Base-by-base conservation (phyloP, 2,113 vertebrate genomes). In the Acanthochromis polyacanthus region DNA sequence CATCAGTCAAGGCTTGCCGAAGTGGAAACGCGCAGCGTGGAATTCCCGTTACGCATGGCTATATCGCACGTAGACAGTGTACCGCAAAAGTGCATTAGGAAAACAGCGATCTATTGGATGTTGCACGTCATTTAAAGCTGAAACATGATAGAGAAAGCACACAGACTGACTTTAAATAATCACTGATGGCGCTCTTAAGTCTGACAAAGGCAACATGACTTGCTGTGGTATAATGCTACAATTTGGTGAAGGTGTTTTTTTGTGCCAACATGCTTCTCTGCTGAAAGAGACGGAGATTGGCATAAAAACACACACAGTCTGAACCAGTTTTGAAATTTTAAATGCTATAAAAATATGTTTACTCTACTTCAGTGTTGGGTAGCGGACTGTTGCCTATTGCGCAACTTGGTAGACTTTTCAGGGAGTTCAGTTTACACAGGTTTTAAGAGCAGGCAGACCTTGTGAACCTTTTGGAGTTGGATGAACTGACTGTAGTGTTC, bases 31-130 rank as follows among this genome's bases (percentile, higher is more conserved):
- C 52, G 58, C 66, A 55, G 77, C 58, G 60, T 84, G 82, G 78
- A 81, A 73, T 61, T 79, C 78, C 87, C 67, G 36, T 86, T 79
- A 82, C 78, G 78, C 75, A 57, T 28, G 43, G 6, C 15, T 36
- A 30, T 48, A 11, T 64, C 30, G 17, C 77, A 58, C 56, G 4
- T 25, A 5, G 20, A 28, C 8, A 16, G 60, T 8, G 11, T 7
- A 10, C 4, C 56, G 30, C 72, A 58, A 52, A 71, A 78, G 19
- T 36, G 4, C 81, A 20, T 12, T 20, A 7, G 25, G 11, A 57
- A 80, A 20, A 1, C 0, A 16, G 3, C 6, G 5, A 11, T 53
- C 57, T 61, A 1, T 6, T 9, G 4, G 5, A 4, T 45, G 1
- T 25, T n/a, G 11, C 19, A 36, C 1, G 22, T 19, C 17, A 15